phyloP scores from a whole-genome alignment of 2,113 vertebrate genomes.

The Scortum barcoo region DNA sequence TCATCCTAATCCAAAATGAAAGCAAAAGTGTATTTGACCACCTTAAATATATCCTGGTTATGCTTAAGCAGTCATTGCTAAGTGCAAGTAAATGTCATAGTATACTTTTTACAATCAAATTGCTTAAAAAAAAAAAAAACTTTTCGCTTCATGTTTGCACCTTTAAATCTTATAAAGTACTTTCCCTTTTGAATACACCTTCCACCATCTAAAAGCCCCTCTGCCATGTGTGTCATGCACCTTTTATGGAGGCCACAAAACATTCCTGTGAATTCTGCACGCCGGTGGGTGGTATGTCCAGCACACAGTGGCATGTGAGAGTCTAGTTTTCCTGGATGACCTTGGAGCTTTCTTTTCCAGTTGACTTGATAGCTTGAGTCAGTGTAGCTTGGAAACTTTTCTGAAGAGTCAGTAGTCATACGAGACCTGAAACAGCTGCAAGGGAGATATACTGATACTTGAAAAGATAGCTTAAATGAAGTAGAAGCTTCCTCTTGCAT shows the following conservation, averaged over 20 bases:
- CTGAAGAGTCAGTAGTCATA: slow-evolving; percentile 39
- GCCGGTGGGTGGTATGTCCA: not conserved
- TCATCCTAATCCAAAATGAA: slow-evolving; percentile 56
- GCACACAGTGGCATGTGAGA: not conserved
- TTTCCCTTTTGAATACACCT: not conserved
- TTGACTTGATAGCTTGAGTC: slow-evolving; percentile 26
- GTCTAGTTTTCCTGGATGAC: not conserved
- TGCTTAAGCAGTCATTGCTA: not conserved
- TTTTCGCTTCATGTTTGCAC: not conserved
- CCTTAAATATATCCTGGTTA: slow-evolving; percentile 35
- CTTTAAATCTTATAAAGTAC: not conserved
- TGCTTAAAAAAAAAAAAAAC: not conserved
- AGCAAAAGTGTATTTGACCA: slow-evolving; percentile 61
- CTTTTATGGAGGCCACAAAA: not conserved
- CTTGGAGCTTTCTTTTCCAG: not conserved
- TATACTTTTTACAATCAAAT: slow-evolving; percentile 13
- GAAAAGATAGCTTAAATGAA: slow-evolving; percentile 53
- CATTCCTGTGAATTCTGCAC: not conserved
- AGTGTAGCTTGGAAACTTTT: slow-evolving; percentile 38
- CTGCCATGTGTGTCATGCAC: not conserved
- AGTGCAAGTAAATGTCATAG: slow-evolving; percentile 31
- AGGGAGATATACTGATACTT: slow-evolving; percentile 40
- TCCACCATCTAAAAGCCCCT: not conserved
- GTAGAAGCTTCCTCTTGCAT: slow-evolving; percentile 39
- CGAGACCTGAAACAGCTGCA: slow-evolving; percentile 41